phyloP scores from a whole-genome alignment of 1,140 invertebrate species.

The Argopecten irradians region DNA sequence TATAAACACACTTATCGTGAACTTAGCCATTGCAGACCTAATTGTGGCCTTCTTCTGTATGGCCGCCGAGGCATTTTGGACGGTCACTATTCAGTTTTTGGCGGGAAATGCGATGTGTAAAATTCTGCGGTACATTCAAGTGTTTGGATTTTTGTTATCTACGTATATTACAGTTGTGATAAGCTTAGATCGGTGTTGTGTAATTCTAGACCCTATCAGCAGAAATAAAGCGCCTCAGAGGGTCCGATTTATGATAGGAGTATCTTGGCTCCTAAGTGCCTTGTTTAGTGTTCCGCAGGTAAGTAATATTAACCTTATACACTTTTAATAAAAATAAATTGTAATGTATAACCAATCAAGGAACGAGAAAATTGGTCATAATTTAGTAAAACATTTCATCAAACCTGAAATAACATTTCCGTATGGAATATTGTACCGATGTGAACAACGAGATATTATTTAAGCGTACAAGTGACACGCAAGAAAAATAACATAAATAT shows the following conservation, averaged over 20 bases:
- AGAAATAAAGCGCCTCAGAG: constrained; percentile 83
- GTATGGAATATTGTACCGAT: too few relatives aligned
- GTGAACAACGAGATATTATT: too few relatives aligned
- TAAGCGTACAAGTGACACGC: too few relatives aligned
- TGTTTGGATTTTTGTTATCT: constrained; percentile 79
- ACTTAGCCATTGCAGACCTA: constrained; percentile 83
- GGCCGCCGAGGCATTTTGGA: constrained; percentile 87
- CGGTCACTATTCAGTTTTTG: constrained; percentile 87
- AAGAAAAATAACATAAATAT: too few relatives aligned
- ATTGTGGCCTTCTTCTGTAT: constrained; percentile 89
- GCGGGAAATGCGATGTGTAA: constrained; percentile 88
- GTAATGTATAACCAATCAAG: too few relatives aligned
- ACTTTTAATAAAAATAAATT: not conserved
- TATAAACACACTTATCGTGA: constrained; percentile 87
- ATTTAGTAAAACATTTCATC: too few relatives aligned
- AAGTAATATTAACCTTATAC: not conserved
- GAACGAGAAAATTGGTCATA: too few relatives aligned
- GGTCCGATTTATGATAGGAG: constrained; percentile 69
- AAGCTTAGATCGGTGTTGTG: constrained; percentile 86
- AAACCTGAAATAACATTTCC: too few relatives aligned
- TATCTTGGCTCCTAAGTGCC: constrained; percentile 45
- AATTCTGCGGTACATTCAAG: constrained; percentile 87
- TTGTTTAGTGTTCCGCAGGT: constrained; percentile 51
- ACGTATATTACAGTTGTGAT: constrained; percentile 90
- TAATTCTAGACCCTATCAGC: constrained; percentile 88